Evolutionary conservation across 2,113 vertebrate genomes (phyloP), one percentile per base, ranked within the genome.

Genomic region (Indri indri): DNA sequence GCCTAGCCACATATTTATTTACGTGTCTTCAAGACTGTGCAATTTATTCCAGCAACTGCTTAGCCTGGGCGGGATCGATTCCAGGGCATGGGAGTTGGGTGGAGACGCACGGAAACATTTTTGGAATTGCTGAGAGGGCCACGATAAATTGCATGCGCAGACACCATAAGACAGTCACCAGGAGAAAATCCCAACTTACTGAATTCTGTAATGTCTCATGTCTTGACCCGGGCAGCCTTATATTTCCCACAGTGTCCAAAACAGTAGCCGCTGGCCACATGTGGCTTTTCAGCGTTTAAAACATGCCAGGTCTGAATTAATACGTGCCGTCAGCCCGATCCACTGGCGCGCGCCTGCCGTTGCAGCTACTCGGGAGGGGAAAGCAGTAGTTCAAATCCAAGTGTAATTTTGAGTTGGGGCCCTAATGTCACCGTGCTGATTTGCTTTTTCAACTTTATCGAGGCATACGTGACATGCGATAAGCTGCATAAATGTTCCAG

Each of bases 71-170:
- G 47, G 18, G 59, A 40, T 42, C 90, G 59, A 40, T 61, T 94
- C 32, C 37, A 16, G 84, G 50, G 40, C 77, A 34, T 95, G 97
- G 89, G 95, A 95, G 96, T 52, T 12, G 81, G 40, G 23, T 57
- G 34, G 95, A 66, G 89, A 88, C 2, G 0, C 85, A 18, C 0
- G 2, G 47, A 79, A 73, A 73, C 68, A 93, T 76, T 88, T 79
- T 82, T 57, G 76, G 63, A 88, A 86, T 87, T 63, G 22, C 52
- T 77, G 59, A 91, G 76, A 82, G 37, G 68, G 50, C 66, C n/a
- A 8, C 2, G 2, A 23, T 47, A 71, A 84, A 68, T 68, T 18
- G 47, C 6, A 79, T 25, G 52, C 22, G 3, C 22, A 32, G 20
- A 50, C 1, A 5, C 34, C 27, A 83, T 50, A 34, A 40, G 70